Evolutionary conservation across 1,140 invertebrate species (phyloP), one percentile per base, ranked within the genome.

Genomic region (Camponotus floridanus): DNA sequence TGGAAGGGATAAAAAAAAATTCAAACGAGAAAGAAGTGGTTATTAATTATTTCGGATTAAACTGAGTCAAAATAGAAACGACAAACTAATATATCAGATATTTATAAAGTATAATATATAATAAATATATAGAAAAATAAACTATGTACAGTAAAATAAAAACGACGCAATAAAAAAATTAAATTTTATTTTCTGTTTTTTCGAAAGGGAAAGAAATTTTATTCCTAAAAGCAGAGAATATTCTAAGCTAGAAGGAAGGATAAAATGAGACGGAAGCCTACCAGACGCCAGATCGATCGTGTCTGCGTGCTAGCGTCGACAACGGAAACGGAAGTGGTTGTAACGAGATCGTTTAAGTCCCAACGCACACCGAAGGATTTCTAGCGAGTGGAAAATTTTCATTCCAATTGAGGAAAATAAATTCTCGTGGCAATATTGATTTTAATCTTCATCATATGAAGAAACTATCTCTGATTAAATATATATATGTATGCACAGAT

Each of bases 261-360:
- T 45, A 71, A 45, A 80, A 21, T 18, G 84, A 86, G 55, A 70
- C 79, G 79, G 61, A 81, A 71, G 59, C 79, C 51, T 64, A 70
- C 42, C 85, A 86, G 85, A 86, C 85, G 86, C 68, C 70, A 84
- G 51, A 92, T 92, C 91, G 91, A 91, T 92, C 89, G 91, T 31
- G 79, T 86, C 87, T 83, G 86, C 86, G 78, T 83, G 87, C 79
- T 51, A 81, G 68, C 73, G 76, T 71, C 80, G 86, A 73, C 65
- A 83, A 78, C 64, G 67, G 67, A 81, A 84, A 86, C 84, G 80
- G 79, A 85, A 88, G 71, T 85, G 59, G 70, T 78, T 76, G 61
- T 62, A 62, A 65, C 83, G 59, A 76, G 83, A 78, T 85, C 85
- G 48, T 74, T 85, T 85, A 64, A 42, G 64, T 62, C 26, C 42